Base-by-base conservation (phyloP, 2,797 vertebrate genomes). In the Buphagus erythrorhynchus region DNA sequence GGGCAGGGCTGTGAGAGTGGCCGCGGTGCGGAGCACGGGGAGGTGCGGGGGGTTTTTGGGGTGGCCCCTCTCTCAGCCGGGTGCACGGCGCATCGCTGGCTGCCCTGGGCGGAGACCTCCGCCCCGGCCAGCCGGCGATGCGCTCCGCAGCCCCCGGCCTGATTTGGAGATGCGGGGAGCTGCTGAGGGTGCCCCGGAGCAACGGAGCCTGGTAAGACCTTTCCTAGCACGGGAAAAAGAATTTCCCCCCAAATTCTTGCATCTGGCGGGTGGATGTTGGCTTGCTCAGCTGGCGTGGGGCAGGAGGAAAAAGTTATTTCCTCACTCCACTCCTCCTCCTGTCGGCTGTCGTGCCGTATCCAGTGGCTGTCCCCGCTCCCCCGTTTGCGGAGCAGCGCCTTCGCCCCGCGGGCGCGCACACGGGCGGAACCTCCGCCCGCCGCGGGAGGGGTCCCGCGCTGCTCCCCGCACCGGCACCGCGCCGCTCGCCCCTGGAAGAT, bases 81-180 rank as follows among this genome's bases (percentile, higher is more conserved):
- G 42, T 78, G 73, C 73, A 29, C 0, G 16, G 51, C 62, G 46
- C 92, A 91, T 80, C 74, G 79, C 73, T 25, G 65, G 65, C 69
- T 52, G 69, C 57, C 73, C 63, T 77, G 92, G 80, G 88, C 59
- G 89, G 81, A 69, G 81, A 3, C 2, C 90, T 82, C 72, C 46
- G n/a, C 22, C 20, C 84, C 49, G 87, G 61, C 45, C 72, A 57
- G 80, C 67, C 73, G 12, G 88, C 83, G 61, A 62, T 90, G 90
- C 62, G 86, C 83, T 40, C 3, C 72, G 87, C 57, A 75, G 72
- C 80, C 84, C 87, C 72, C 72, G 54, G 80, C 58, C 29, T 82
- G 84, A 72, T 86, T 68, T 43, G 93, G 93, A 83, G 76, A 91
- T 93, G 90, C 72, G 45, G 87, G 67, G 24, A 75, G 58, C 67